Percentiles rank a stretch among this genome's conserved stretches.
These are phyloP conservation scores for Carduelis carduelis DNA, from an alignment of 2,797 vertebrate species.

Conservation along the genomic window DNA sequence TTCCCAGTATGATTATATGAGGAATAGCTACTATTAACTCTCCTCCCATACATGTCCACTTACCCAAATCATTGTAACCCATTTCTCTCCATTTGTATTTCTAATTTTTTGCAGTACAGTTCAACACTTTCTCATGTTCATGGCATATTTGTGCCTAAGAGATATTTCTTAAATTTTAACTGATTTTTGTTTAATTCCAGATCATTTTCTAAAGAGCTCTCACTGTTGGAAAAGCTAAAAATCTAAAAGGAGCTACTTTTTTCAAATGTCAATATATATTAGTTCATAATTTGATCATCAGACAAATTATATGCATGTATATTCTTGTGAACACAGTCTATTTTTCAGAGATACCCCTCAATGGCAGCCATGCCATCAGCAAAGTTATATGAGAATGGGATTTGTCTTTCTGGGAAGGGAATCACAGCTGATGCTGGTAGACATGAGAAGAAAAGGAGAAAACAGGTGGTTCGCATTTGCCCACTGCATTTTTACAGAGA, in stretches of 20 bases:
- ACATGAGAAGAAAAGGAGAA: background rate
- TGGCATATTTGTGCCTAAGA: background rate
- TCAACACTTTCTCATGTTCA: background rate
- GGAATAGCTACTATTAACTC: background rate
- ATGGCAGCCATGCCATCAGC: background rate
- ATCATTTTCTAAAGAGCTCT: background rate
- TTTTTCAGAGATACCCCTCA: background rate
- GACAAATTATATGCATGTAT: background rate
- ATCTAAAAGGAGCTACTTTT: background rate
- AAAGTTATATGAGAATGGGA: background rate
- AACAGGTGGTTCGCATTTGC: background rate
- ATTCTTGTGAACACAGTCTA: background rate
- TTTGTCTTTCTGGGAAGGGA: background rate
- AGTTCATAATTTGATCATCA: background rate
- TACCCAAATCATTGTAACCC: background rate
- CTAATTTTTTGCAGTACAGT: background rate
- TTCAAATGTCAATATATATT: background rate
- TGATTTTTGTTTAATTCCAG: background rate
- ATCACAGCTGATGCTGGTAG: background rate
- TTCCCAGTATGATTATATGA: background rate
- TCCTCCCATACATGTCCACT: background rate
- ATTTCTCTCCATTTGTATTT: background rate
- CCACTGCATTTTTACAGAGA: background rate
- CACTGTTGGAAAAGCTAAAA: constrained; percentile 16
- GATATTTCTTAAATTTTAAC: background rate